Evolutionary conservation across 2,888 invertebrate genomes (phyloP).

Genomic region (Malthinus seriepunctatus): DNA sequence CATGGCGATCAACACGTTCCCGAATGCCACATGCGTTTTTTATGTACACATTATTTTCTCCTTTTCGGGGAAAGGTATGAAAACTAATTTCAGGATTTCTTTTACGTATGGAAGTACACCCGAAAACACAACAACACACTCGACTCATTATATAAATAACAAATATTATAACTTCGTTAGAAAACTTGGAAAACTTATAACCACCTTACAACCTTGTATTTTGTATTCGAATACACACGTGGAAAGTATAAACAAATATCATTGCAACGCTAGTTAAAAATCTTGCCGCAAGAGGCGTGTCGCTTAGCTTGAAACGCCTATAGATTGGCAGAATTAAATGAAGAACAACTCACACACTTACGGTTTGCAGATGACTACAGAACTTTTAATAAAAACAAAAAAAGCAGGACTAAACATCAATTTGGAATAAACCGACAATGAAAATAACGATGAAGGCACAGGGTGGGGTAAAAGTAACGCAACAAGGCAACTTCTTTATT

Average conservation of each 20-base stretch:
- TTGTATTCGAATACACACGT: background rate
- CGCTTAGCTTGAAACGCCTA: slow-evolving; percentile 28
- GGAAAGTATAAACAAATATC: background rate
- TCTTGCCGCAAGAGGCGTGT: background rate
- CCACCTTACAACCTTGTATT: no score
- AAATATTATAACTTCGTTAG: background rate
- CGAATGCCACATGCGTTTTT: background rate
- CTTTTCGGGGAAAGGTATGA: background rate
- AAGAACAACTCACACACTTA: no score
- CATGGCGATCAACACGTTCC: background rate
- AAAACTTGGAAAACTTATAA: background rate
- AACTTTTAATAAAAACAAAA: no score
- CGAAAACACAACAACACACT: background rate
- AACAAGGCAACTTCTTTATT: no score
- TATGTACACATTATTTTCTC: background rate
- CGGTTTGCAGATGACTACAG: no score
- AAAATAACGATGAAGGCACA: no score
- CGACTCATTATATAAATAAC: no score
- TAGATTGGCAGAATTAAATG: no score
- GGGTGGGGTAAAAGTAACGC: no score
- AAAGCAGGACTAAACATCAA: no score
- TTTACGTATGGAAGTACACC: background rate
- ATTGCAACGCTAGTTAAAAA: background rate
- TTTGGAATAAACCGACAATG: no score
- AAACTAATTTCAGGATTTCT: background rate